Percentiles rank a stretch among this genome's conserved stretches.
phyloP scores from a whole-genome alignment of 2,113 vertebrate species.

The Megaptera novaeangliae region DNA sequence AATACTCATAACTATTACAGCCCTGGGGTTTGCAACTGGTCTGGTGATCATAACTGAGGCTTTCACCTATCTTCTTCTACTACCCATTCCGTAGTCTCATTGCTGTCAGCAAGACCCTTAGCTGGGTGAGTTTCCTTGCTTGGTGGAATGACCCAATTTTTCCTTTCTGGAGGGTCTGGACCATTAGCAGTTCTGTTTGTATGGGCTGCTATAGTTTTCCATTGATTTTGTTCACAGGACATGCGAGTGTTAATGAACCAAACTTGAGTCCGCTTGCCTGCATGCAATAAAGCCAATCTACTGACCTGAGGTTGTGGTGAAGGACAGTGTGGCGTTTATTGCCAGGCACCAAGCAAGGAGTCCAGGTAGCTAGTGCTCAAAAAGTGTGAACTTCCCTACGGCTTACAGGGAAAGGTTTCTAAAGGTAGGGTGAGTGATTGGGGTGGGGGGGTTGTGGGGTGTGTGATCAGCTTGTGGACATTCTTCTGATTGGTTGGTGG shows the following conservation, averaged over 20 bases:
- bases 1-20: not conserved
- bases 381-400: not conserved
- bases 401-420: not conserved
- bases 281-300: not conserved
- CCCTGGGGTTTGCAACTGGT: not conserved
- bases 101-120: not conserved
- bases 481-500: not conserved
- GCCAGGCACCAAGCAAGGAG: not conserved
- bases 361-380: not conserved
- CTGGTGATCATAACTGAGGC: not conserved
- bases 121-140: not conserved
- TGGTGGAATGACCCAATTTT: not conserved
- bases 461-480: not conserved
- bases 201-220: not conserved
- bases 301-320: not conserved
- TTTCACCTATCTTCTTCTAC: not conserved
- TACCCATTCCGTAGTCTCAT: not conserved
- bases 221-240: not conserved
- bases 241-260: not conserved
- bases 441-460: not conserved
- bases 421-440: not conserved
- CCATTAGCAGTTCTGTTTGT: not conserved
- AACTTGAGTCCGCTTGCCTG: not conserved
- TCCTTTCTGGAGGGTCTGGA: not conserved
- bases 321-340: not conserved